Conservation (phyloP, 2,888 invertebrate genomes). For the Spisula solida region DNA sequence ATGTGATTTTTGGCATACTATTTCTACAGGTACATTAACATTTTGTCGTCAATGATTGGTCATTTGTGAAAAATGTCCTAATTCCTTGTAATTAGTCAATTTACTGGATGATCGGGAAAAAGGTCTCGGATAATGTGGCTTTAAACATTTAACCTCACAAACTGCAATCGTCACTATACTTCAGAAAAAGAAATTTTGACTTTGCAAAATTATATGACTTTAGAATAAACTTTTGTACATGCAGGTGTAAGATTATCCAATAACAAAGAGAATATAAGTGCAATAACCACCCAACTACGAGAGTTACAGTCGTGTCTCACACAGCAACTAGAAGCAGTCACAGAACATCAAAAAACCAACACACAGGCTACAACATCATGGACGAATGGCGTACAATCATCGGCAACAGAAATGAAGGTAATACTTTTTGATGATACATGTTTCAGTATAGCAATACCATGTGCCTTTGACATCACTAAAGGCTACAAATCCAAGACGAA, state of each 20-base stretch:
- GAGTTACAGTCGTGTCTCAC: constrained; percentile 63
- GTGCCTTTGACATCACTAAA: too few species aligned
- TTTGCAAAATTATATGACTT: neutral
- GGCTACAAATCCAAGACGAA: too few species aligned
- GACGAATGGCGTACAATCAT: constrained; percentile 35
- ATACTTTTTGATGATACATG: too few species aligned
- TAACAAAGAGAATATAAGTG: constrained; percentile 52
- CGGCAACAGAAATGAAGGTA: constrained; percentile 48
- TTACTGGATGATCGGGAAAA: too few species aligned
- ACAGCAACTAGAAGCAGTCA: constrained; percentile 53
- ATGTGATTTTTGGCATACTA: too few species aligned
- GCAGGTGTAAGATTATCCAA: constrained; percentile 57
- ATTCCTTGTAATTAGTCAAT: too few species aligned
- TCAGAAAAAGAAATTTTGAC: neutral
- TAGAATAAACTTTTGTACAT: neutral
- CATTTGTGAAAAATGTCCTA: too few species aligned
- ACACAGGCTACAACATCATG: constrained; percentile 33
- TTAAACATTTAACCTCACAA: neutral
- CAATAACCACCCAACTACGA: constrained; percentile 56
- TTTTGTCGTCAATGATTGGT: too few species aligned
- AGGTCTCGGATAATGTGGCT: too few species aligned
- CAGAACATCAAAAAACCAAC: constrained; percentile 40
- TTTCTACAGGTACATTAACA: too few species aligned
- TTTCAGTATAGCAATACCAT: too few species aligned
- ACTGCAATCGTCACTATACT: too few species aligned